Conservation (phyloP, 1,140 invertebrate genomes). For the Formica selysi region DNA sequence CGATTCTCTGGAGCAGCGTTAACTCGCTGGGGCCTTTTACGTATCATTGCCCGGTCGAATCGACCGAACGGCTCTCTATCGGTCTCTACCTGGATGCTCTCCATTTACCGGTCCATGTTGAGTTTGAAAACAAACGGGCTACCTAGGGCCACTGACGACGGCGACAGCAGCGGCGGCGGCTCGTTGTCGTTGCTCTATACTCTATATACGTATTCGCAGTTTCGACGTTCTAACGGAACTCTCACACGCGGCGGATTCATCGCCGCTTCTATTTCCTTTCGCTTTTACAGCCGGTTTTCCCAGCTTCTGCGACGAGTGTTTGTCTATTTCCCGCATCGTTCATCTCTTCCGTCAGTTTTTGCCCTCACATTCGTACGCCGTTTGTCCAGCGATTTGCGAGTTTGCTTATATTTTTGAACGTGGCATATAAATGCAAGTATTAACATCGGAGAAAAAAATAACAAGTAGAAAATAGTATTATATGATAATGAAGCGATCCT, state of each 20-base stretch:
- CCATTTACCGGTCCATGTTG: conserved; percentile 46
- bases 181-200: conserved; percentile 11
- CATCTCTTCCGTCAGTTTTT: conserved; percentile 22
- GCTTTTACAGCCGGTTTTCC: conserved; percentile 56
- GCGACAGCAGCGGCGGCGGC: not conserved
- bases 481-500: conserved; percentile 6
- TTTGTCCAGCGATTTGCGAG: conserved; percentile 49
- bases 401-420: not conserved
- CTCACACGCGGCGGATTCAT: conserved; percentile 11
- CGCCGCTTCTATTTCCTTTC: conserved; percentile 40
- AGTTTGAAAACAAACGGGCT: conserved; percentile 57
- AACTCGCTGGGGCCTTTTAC: conserved; percentile 43
- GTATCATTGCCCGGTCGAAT: conserved; percentile 55
- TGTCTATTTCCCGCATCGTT: conserved; percentile 45
- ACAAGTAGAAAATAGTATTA: not conserved
- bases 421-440: conserved; percentile 19
- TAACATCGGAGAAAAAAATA: not conserved
- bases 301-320: conserved; percentile 45
- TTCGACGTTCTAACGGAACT: conserved; percentile 36
- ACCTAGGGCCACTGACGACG: not conserved
- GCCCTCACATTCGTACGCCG: conserved; percentile 13
- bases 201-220: conserved; percentile 37
- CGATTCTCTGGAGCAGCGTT: conserved; percentile 21
- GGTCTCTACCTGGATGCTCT: conserved; percentile 44
- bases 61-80: conserved; percentile 36